Evolutionary conservation across 2,888 invertebrate genomes (phyloP), one percentile per base, ranked within the genome.

Genomic region (Sphinx pinastri): DNA sequence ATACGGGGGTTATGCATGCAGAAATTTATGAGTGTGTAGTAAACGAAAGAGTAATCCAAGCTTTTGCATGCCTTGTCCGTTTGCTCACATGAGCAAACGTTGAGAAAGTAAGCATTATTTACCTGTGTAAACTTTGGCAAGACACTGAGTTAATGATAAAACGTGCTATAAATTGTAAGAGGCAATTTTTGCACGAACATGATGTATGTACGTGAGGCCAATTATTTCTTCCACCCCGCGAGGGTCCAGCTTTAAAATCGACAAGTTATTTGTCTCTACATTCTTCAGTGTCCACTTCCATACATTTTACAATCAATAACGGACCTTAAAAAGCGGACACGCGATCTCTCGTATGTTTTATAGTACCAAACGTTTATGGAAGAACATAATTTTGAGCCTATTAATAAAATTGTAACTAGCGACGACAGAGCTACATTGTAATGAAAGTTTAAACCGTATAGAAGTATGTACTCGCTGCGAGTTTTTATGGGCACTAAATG

Each of bases 251-350:
- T 80, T 63, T 69, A 69, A 81, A 86, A 83, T 83, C 77, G 79
- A 81, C 79, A 79, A 77, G 79, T 81, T 81, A 84, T 84, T 88
- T 85, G 87, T 87, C 84, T 84, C 81, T 71, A 69, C 74, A 80
- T 79, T 79, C 82, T 88, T 88, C 86, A 88, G 81, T 81, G 84
- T 84, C 82, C 79, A 81, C 84, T 83, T 84, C 78, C 81, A 82
- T 86, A 82, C 77, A 79, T 78, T 82, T 85, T 87, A 87, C 84
- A 85, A 87, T 88, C 84, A 83, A 84, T 85, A 83, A 85, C 80
- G 79, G 77, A 72, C 74, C 76, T 76, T 80, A 82, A 84, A 83
- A 77, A 76, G 73, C 73, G 25, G n/a, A 69, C 19, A 63, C n/a
- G 69, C 69, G 54, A 69, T 45, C 60, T 58, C 74, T 69, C 71